Evolutionary conservation across 2,888 invertebrate genomes (phyloP).

Genomic region (Ophraella communa): DNA sequence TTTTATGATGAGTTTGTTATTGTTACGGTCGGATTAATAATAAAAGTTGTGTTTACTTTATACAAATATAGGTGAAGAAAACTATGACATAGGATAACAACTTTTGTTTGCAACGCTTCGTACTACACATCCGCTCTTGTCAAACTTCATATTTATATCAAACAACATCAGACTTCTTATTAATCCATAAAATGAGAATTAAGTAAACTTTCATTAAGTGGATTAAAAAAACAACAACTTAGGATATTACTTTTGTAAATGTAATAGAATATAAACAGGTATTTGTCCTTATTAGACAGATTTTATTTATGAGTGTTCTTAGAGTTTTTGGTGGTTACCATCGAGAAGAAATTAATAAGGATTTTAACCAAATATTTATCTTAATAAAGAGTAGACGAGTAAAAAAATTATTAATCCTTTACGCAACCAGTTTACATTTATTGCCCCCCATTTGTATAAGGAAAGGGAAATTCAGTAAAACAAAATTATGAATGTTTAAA

Average conservation of each 20-base stretch:
- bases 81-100: background rate
- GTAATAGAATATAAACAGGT: no score
- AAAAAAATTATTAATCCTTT: background rate
- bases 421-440: background rate
- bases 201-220: no score
- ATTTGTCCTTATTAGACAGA: no score
- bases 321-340: background rate
- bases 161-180: no score
- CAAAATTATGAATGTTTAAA: background rate
- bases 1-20: no score
- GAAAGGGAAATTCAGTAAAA: background rate
- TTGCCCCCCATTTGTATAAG: background rate
- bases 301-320: background rate
- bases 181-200: no score
- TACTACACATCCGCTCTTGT: background rate
- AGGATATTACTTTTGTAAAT: no score
- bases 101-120: background rate
- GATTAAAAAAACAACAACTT: no score
- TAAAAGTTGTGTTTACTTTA: no score
- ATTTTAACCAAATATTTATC: background rate
- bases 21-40: no score
- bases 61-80: no score
- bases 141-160: background rate
- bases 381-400: background rate
- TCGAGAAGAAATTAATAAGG: background rate